Conservation (phyloP, 2,797 vertebrate species). For the Sternotherus odoratus region DNA sequence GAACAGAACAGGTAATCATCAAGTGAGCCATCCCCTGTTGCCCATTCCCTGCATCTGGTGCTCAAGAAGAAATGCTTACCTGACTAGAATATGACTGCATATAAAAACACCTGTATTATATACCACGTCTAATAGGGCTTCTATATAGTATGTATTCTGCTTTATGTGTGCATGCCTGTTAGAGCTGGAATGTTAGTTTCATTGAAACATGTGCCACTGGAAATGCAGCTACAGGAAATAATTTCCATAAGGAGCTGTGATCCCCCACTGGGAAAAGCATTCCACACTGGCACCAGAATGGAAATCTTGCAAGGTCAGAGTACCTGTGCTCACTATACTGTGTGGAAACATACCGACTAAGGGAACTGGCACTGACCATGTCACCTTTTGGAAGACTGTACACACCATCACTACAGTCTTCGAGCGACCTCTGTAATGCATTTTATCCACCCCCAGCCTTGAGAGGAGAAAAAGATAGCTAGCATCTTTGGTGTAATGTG, state of each 20-base stretch:
- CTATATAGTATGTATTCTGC: background rate
- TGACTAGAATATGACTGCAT: background rate
- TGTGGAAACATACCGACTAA: background rate
- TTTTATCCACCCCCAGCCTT: background rate
- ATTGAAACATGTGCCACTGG: background rate
- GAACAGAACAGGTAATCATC: too few species aligned
- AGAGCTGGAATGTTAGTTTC: slow-evolving; percentile 8
- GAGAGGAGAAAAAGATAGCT: background rate
- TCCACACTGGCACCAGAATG: background rate
- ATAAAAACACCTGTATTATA: background rate
- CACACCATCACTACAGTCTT: background rate
- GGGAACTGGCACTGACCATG: rapidly evolving
- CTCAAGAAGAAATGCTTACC: background rate
- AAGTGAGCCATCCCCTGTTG: too few species aligned
- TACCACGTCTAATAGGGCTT: background rate
- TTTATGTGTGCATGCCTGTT: background rate
- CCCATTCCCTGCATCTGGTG: background rate
- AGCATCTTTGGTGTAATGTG: background rate
- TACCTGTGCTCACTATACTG: background rate
- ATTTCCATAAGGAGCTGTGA: background rate
- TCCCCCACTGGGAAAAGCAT: too few species aligned
- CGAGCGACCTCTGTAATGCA: background rate
- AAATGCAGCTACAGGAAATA: background rate
- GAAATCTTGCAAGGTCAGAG: background rate
- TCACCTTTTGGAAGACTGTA: rapidly evolving